Percentiles rank a stretch among this genome's conserved stretches.
These are phyloP conservation scores for Macquaria australasica DNA, from an alignment of 2,113 vertebrate species.

Conservation along the genomic window DNA sequence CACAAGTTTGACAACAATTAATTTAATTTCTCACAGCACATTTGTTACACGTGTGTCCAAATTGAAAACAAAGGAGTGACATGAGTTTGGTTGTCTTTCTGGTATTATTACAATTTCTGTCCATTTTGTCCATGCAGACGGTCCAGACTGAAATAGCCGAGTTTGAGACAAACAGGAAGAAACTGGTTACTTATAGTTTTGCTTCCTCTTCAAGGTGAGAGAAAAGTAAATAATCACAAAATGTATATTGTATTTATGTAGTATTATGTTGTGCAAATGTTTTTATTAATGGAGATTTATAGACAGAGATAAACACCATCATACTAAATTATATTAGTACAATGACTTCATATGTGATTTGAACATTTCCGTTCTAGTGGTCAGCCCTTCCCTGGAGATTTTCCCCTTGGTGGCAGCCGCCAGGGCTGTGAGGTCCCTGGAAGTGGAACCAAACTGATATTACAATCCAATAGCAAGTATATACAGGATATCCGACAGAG, in stretches of 20 bases:
- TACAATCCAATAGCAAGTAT: slow-evolving; percentile 88
- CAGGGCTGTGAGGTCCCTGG: slow-evolving; percentile 17
- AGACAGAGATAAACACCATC: not conserved
- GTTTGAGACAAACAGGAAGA: slow-evolving; percentile 88
- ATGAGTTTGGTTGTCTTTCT: not conserved
- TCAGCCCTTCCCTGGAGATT: not conserved
- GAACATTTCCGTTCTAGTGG: slow-evolving; percentile 41
- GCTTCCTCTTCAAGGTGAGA: slow-evolving; percentile 68
- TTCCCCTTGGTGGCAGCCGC: slow-evolving; percentile 2
- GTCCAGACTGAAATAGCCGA: slow-evolving; percentile 87
- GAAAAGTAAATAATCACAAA: not conserved
- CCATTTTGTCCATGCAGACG: slow-evolving; percentile 77
- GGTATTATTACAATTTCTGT: not conserved
- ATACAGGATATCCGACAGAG: slow-evolving; percentile 89
- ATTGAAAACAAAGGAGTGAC: not conserved
- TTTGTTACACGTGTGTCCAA: not conserved
- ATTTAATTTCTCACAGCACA: not conserved
- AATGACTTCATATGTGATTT: not conserved
- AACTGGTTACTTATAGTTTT: slow-evolving; percentile 56
- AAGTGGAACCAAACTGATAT: slow-evolving; percentile 71
- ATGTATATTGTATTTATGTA: not conserved
- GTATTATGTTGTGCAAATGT: not conserved
- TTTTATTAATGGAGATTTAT: not conserved
- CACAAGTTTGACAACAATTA: not conserved
- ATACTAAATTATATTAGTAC: not conserved